Evolutionary conservation across 2,797 vertebrate species (phyloP), one percentile per base, ranked within the genome.

Genomic region (Margarornis squamiger): DNA sequence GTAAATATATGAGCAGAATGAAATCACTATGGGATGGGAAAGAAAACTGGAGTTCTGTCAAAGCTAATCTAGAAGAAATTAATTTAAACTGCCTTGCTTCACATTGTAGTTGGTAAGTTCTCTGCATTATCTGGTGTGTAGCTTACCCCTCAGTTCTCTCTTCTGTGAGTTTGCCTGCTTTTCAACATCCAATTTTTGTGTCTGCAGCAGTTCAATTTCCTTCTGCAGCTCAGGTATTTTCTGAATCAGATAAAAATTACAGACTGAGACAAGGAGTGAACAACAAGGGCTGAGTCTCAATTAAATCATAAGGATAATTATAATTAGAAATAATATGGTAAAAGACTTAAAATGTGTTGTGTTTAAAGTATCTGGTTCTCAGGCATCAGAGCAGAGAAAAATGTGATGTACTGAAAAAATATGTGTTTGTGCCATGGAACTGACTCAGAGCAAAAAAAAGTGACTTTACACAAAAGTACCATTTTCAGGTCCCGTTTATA

Each of bases 151-250:
- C 93, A 99, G 93, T 97, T 99, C 98, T 76, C 98, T 97, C 7
- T 98, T 98, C 91, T 99, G 99, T 5, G 98, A 96, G 90, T 98
- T 99, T 58, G 98, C 97, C 62, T 98, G 99, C 61, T 98, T 98
- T 36, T 99, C 98, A 74, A 98, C 92, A 68, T 98, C 98, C 92
- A 98, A 77, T 87, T 98, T 99, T 93, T 99, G 99, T 32, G 95
- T 98, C 74, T 99, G 99, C 67, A 99, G 97, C 87, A 98, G 98
- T 93, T 98, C 98, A 21, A 99, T 98, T 86, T 99, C 99, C 95
- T 98, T 98, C 87, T 98, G 98, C 43, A 99, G 97, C 83, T 99
- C 99, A 1, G 99, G 98, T 90, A 99, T 99, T 91, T 97, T 96
- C 98, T 99, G 95, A 79, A 88, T 76, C 54, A 87, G 63, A 91